phyloP scores from a whole-genome alignment of 2,888 invertebrate species.

The Trichogramma evanescens region DNA sequence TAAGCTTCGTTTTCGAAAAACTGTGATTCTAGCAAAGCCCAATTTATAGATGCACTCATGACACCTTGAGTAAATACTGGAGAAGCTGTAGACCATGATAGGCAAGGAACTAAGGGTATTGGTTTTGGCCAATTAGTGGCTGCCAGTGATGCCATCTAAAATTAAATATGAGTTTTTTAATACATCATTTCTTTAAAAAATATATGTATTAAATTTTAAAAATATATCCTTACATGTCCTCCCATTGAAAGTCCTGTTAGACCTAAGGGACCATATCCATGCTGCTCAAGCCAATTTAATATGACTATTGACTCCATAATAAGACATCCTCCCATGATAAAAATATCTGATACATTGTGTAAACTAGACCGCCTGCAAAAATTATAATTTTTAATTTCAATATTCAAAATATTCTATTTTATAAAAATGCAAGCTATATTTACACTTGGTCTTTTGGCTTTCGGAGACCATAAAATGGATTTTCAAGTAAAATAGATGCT shows the following conservation, averaged over 20 bases:
- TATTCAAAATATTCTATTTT: neutral
- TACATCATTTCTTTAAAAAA: neutral
- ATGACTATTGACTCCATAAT: constrained; percentile 88
- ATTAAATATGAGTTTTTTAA: constrained; percentile 20
- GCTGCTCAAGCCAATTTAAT: constrained; percentile 86
- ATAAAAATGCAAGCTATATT: constrained; percentile 37
- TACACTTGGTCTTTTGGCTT: constrained; percentile 84
- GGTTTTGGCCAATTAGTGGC: constrained; percentile 95
- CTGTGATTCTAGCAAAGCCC: constrained; percentile 84
- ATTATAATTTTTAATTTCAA: neutral
- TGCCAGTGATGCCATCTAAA: constrained; percentile 94
- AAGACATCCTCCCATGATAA: constrained; percentile 97
- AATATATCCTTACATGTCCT: constrained; percentile 74
- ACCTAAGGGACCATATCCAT: constrained; percentile 88
- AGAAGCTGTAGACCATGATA: constrained; percentile 96
- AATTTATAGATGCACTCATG: constrained; percentile 90
- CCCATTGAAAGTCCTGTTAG: constrained; percentile 97
- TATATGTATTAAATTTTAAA: neutral
- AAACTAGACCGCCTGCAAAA: constrained; percentile 73
- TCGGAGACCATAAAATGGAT: constrained; percentile 88
- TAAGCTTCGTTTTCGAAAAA: constrained; percentile 75
- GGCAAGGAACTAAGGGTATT: constrained; percentile 84
- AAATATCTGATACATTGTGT: constrained; percentile 93
- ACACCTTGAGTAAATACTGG: constrained; percentile 94
- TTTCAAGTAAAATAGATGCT: constrained; percentile 89